Evolutionary conservation across 2,888 invertebrate genomes (phyloP).

Genomic region (Spisula subtruncata): DNA sequence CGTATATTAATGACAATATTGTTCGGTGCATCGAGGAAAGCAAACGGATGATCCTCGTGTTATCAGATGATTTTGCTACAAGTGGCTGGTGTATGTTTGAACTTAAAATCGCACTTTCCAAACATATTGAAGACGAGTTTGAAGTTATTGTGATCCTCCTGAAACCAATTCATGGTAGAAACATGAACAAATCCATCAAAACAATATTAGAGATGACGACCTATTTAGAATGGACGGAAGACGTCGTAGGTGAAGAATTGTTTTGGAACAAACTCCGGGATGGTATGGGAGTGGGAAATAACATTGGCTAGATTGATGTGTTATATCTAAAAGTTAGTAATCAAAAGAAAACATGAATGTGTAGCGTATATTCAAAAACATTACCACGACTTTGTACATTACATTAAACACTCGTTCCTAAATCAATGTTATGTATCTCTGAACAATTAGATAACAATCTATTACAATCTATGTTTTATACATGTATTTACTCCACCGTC

Average conservation of each 20-base stretch:
- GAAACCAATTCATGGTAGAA: background rate
- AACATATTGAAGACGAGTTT: conserved; percentile 87
- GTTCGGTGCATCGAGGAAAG: conserved; percentile 92
- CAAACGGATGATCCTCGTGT: conserved; percentile 90
- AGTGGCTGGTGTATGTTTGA: conserved; percentile 93
- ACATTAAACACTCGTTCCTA: too few relatives aligned
- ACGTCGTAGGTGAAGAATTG: conserved; percentile 4
- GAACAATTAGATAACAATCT: too few relatives aligned
- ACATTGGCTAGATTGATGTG: too few relatives aligned
- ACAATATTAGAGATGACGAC: background rate
- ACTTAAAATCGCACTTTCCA: conserved; percentile 91
- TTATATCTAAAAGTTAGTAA: too few relatives aligned
- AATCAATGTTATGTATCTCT: too few relatives aligned
- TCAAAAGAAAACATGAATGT: too few relatives aligned
- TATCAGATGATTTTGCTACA: conserved; percentile 91
- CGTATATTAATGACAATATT: conserved; percentile 92
- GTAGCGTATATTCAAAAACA: too few relatives aligned
- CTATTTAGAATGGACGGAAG: conserved; percentile 21
- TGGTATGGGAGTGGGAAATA: background rate
- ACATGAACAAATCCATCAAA: conserved; percentile 28
- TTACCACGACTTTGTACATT: too few relatives aligned
- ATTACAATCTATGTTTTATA: too few relatives aligned
- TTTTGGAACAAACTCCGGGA: conserved; percentile 28
- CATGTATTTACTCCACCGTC: too few relatives aligned
- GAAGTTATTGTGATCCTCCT: conserved; percentile 85